phyloP scores from a whole-genome alignment of 1,140 invertebrate genomes.

The Drosophila nebulosa region DNA sequence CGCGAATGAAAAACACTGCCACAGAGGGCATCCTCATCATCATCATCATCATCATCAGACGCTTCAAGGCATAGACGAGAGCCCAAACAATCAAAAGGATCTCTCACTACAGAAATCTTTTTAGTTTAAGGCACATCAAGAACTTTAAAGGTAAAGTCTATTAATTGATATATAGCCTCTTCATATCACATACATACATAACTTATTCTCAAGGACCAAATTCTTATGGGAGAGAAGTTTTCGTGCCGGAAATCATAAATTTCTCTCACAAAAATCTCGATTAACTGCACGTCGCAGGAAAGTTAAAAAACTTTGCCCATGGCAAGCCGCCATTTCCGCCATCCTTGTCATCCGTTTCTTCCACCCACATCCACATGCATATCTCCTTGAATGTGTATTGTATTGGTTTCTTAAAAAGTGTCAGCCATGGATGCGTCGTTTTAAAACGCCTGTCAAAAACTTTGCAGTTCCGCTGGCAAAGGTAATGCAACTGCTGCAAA shows the following conservation, averaged over 20 bases:
- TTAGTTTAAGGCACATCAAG: neutral
- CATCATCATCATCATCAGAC: conserved; percentile 6
- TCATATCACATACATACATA: neutral
- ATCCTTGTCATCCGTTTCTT: neutral
- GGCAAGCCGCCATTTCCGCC: conserved; percentile 18
- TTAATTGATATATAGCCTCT: conserved; percentile 6
- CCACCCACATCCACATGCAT: neutral
- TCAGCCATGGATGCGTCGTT: conserved; percentile 44
- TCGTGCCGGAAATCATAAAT: conserved; percentile 53
- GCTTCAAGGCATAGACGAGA: conserved; percentile 61
- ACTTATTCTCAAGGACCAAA: conserved; percentile 31
- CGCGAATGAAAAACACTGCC: neutral
- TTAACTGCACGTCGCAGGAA: conserved; percentile 46
- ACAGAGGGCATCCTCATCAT: neutral
- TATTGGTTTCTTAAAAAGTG: conserved; percentile 53
- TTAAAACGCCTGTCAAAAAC: conserved; percentile 72
- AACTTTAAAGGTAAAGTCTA: conserved; percentile 4
- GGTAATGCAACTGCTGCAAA: conserved; percentile 24
- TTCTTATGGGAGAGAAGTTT: conserved; percentile 43
- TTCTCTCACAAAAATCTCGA: conserved; percentile 48
- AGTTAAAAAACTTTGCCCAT: conserved; percentile 53
- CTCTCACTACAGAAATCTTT: neutral
- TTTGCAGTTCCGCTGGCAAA: conserved; percentile 34
- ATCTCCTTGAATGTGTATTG: conserved; percentile 30
- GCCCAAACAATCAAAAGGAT: conserved; percentile 40